phyloP scores from a whole-genome alignment of 2,797 vertebrate genomes.

The Crax fasciolata region DNA sequence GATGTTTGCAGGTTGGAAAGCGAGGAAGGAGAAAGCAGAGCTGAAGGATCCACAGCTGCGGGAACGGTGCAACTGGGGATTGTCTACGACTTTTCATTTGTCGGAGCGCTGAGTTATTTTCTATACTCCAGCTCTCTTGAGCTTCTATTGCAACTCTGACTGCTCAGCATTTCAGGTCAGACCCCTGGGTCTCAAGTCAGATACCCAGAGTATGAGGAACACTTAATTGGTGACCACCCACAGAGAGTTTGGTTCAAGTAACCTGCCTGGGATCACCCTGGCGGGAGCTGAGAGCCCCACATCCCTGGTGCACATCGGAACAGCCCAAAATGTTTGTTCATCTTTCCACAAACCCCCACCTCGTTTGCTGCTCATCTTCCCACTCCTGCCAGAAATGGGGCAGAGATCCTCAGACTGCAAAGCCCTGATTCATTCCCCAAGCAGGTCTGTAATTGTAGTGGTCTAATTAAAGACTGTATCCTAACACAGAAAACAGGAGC shows the following conservation, averaged over 20 bases:
- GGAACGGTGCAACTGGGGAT: not conserved
- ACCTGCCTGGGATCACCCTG: not conserved
- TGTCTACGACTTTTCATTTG: not conserved
- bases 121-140: not conserved
- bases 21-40: not conserved
- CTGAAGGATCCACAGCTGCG: not conserved
- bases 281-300: conserved; percentile 9
- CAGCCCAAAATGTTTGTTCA: not conserved
- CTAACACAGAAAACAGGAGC: conserved; percentile 3
- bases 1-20: not conserved
- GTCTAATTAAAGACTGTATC: conserved; percentile 68
- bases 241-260: not conserved
- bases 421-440: conserved; percentile 52
- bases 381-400: conserved; percentile 27
- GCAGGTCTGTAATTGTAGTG: conserved; percentile 67
- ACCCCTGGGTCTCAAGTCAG: not conserved
- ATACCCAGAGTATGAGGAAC: not conserved
- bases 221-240: not conserved
- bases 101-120: not conserved
- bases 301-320: not conserved
- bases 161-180: not conserved
- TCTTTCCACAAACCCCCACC: not conserved
- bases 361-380: not conserved
- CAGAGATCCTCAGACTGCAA: conserved; percentile 43
- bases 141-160: not conserved